These are phyloP conservation scores for Bilobella aurantiaca DNA, from an alignment of 1,140 invertebrate genomes.

Conservation along the genomic window DNA sequence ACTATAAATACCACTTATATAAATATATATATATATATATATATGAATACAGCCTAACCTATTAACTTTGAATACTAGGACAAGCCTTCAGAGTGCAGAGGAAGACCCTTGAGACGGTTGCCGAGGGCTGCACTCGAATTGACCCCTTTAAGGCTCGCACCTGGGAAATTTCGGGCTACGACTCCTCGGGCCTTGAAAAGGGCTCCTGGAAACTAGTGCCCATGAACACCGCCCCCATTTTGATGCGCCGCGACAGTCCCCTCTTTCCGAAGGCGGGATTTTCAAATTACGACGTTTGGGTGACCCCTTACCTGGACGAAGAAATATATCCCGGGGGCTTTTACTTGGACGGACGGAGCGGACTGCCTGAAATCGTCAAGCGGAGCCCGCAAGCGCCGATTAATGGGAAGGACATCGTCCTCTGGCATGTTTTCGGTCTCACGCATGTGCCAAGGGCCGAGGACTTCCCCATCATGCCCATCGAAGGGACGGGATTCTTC, in stretches of 20 bases:
- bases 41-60: not conserved
- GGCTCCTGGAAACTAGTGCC: not conserved
- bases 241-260: conserved; percentile 9
- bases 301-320: conserved; percentile 20
- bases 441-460: conserved; percentile 17
- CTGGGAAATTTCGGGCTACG: not conserved
- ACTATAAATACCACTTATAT: too few species aligned
- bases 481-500: conserved; percentile 19
- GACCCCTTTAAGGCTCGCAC: not conserved
- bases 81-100: not conserved
- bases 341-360: conserved; percentile 14
- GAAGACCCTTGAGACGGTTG: not conserved
- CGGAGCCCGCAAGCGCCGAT: conserved; percentile 6
- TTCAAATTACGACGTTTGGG: conserved; percentile 12
- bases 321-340: conserved; percentile 20
- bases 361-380: conserved; percentile 9
- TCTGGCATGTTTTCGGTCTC: conserved; percentile 21
- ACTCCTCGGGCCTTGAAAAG: not conserved
- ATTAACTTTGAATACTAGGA: not conserved
- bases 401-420: conserved; percentile 10
- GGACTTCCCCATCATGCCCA: conserved; percentile 21
- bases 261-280: conserved; percentile 10
- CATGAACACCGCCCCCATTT: not conserved
- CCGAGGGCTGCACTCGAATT: not conserved
- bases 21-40: not conserved